Conservation (phyloP, 1,140 invertebrate species). For the Drosophila orena region DNA sequence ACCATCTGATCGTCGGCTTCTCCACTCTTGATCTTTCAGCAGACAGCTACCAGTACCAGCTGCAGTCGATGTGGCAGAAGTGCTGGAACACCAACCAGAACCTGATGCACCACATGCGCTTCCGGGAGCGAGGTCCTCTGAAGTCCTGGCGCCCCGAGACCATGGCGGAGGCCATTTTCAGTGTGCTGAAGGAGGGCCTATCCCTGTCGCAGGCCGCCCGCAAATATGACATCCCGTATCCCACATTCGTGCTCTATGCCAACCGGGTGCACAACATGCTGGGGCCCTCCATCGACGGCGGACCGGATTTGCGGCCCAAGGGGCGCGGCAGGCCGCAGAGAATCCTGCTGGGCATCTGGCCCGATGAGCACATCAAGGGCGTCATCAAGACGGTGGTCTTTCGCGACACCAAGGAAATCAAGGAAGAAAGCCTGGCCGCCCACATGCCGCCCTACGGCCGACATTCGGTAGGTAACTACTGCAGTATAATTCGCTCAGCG, state of each 20-base stretch:
- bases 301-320: slow-evolving; percentile 95
- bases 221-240: slow-evolving; percentile 97
- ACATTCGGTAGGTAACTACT: slow-evolving; percentile 78
- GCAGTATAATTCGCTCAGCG: neutral
- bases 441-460: slow-evolving; percentile 78
- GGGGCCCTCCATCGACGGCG: slow-evolving; percentile 94
- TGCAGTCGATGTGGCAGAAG: slow-evolving; percentile 97
- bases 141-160: slow-evolving; percentile 98
- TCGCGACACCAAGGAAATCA: slow-evolving; percentile 91
- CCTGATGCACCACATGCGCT: slow-evolving; percentile 94
- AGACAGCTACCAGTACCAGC: slow-evolving; percentile 96
- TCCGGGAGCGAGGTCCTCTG: slow-evolving; percentile 94
- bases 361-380: slow-evolving; percentile 95
- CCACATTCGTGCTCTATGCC: slow-evolving; percentile 96
- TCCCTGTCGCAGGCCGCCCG: slow-evolving; percentile 95
- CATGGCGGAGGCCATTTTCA: slow-evolving; percentile 97
- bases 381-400: slow-evolving; percentile 96
- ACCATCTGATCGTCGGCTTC: slow-evolving; percentile 23
- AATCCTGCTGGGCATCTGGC: slow-evolving; percentile 95
- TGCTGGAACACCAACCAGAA: slow-evolving; percentile 95
- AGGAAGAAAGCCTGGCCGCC: slow-evolving; percentile 87
- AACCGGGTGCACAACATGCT: slow-evolving; percentile 98
- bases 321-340: slow-evolving; percentile 94
- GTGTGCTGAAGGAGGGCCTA: slow-evolving; percentile 94
- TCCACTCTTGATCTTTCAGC: slow-evolving; percentile 73